Evolutionary conservation across 2,888 invertebrate species (phyloP), one percentile per base, ranked within the genome.

Genomic region (Nebria brevicollis): DNA sequence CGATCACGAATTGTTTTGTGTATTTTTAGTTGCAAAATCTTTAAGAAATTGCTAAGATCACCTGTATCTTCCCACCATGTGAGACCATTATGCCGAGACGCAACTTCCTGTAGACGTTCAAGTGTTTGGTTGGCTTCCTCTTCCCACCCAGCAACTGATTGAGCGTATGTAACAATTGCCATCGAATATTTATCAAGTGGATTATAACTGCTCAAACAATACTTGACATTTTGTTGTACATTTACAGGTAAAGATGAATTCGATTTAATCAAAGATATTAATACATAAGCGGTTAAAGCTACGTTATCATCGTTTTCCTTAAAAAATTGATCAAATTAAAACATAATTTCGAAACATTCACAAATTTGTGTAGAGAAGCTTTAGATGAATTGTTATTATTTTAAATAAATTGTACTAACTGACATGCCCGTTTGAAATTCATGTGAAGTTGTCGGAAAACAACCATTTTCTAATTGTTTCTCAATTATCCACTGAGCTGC

Each of bases 381-480:
- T 10, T 1, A 66, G 15, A 66, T 7, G 13, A 66, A 13, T 66
- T 73, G 34, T 34, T 34, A 2, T 34, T 34, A 34, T 4, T 0
- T 34, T 0, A 34, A 34, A 34, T 34, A 34, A 34, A 34, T 42
- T 41, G 43, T 66, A 66, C 43, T 76, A 83, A 89, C 90, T 88
- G 89, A 89, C 81, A 93, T 90, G 83, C 92, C 92, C 83, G 91
- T 91, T 85, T 94, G 94, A 83, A 94, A 94, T 42, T 94, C 93
- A 83, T 93, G 92, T 0, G 94, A 94, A 76, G 91, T 91, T 82
- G 86, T 87, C 3, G 92, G 91, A 88, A 95, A 96, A 87, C 95
- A 95, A 0, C 95, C 95, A 85, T 94, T 95, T 86, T 94, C 94
- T 88, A 94, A 89, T 86, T 95, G 95, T 77, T 93, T 92, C 5